Percentiles rank a stretch among this genome's conserved stretches.
phyloP scores from a whole-genome alignment of 1,140 invertebrate genomes.

The Watersipora subatra region DNA sequence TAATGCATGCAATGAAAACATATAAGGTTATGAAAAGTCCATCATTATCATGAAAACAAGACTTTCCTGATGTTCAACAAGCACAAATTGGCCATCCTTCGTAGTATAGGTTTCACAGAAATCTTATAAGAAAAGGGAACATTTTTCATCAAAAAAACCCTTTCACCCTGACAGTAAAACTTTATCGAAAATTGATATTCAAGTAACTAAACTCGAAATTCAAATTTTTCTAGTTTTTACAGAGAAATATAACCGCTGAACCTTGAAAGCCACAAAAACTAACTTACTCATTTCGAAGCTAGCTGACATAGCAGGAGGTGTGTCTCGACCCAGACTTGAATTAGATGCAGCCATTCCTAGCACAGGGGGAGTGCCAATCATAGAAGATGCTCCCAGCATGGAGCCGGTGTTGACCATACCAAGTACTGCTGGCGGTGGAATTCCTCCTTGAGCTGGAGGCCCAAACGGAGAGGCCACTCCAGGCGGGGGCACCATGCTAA shows the following conservation, averaged over 20 bases:
- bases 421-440: not conserved
- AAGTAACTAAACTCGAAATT: not conserved
- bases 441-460: not conserved
- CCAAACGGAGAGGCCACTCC: not conserved
- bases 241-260: not conserved
- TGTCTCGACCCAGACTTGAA: not conserved
- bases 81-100: too few relatives aligned
- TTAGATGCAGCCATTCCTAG: too few relatives aligned
- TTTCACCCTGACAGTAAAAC: too few relatives aligned
- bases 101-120: too few relatives aligned
- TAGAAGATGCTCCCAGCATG: not conserved
- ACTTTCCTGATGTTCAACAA: too few relatives aligned
- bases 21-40: too few relatives aligned
- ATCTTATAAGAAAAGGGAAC: too few relatives aligned
- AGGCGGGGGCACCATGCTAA: not conserved
- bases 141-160: too few relatives aligned
- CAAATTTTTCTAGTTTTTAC: not conserved
- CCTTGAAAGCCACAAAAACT: not conserved
- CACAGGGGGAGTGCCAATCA: not conserved
- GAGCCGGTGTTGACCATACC: not conserved
- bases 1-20: too few relatives aligned
- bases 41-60: too few relatives aligned
- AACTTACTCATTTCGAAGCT: not conserved
- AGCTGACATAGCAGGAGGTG: not conserved
- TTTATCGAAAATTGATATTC: not conserved